Evolutionary conservation across 2,113 vertebrate genomes (phyloP), one percentile per base, ranked within the genome.

Genomic region (Datnioides undecimradiatus): DNA sequence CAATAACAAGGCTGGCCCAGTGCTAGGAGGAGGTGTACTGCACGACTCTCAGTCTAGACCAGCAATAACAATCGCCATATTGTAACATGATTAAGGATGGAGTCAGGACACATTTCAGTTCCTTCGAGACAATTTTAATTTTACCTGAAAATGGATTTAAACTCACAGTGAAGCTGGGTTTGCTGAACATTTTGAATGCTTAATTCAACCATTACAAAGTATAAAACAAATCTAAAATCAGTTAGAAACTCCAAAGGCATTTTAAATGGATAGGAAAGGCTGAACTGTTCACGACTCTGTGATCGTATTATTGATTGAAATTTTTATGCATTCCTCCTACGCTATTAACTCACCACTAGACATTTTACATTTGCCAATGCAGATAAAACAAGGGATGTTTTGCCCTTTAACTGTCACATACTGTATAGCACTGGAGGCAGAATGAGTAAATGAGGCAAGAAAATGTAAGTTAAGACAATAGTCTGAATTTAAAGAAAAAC

Each of bases 1-100:
- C 93, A 94, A 92, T 88, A 94, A 94, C 90, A 93, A 87, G 89
- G 82, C 86, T 70, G 79, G 88, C 86, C 77, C 79, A 87, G 80
- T 81, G 88, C 87, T 88, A 40, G 78, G 86, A 83, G 80, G 69
- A 88, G 88, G 77, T 76, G 79, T 67, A 27, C 84, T 87, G 75
- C 76, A 82, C 40, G 81, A 87, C 73, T 87, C 86, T 73, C 23
- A 79, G 89, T 87, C 85, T 82, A 88, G 84, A 92, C 80, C 58
- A 21, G 63, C 71, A 79, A 25, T 21, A 83, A 78, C 87, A 64
- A 75, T 62, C 46, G 62, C 82, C 85, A 85, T 86, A 85, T 79
- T 90, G 84, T 81, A 76, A 83, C 79, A 73, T 38, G 52, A 74
- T 71, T 69, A 86, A 12, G 14, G 69, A 71, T 1, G 21, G 33